Conservation (phyloP, 2,113 vertebrate species). For the Noctilio leporinus region DNA sequence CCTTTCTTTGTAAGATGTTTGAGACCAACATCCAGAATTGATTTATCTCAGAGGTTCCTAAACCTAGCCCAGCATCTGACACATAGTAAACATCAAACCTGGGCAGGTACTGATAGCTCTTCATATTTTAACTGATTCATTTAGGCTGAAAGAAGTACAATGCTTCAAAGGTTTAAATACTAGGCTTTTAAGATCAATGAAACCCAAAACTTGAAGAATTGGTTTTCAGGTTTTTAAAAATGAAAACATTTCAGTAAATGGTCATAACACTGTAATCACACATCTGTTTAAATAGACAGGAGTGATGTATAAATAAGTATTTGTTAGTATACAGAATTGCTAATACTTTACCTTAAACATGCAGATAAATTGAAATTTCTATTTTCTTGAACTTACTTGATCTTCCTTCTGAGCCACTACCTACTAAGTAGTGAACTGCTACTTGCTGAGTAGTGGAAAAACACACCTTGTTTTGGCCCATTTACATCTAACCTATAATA, state of each 20-base stretch:
- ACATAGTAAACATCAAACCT: neutral
- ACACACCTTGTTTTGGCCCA: neutral
- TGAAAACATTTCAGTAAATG: neutral
- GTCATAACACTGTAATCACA: neutral
- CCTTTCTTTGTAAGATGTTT: neutral
- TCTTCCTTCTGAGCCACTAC: neutral
- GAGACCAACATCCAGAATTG: neutral
- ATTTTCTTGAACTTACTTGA: neutral
- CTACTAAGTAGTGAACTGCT: neutral
- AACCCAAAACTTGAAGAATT: neutral
- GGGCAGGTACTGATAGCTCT: neutral
- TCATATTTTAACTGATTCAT: neutral
- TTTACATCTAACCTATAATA: neutral
- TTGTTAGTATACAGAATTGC: neutral
- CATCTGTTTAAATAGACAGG: neutral
- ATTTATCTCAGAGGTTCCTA: neutral
- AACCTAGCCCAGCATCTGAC: neutral
- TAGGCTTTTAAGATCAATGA: neutral
- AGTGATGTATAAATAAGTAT: neutral
- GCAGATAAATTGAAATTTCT: neutral
- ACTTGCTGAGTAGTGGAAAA: neutral
- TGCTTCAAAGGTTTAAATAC: neutral
- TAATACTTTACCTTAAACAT: neutral
- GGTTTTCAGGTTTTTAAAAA: neutral
- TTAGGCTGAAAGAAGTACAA: neutral